These are phyloP conservation scores for Cygnus buccinator DNA, from an alignment of 2,113 vertebrate genomes.

Conservation along the genomic window DNA sequence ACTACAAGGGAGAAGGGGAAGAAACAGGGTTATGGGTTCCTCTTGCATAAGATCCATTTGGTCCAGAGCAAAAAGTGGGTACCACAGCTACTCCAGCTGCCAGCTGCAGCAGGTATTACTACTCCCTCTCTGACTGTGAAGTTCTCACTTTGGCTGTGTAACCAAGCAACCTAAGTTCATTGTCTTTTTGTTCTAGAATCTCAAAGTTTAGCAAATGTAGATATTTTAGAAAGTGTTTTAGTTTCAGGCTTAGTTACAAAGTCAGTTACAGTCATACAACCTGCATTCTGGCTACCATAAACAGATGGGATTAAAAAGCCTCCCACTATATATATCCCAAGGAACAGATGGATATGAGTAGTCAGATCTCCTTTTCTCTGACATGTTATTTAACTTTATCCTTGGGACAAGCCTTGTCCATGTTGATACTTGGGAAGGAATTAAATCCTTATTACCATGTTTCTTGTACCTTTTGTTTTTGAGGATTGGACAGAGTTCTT, in stretches of 20 bases:
- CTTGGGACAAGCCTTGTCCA: not conserved
- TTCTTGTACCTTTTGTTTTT: not conserved
- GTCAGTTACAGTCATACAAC: not conserved
- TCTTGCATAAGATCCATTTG: not conserved
- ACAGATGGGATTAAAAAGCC: slow-evolving; percentile 22
- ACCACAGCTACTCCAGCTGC: not conserved
- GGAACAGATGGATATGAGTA: not conserved
- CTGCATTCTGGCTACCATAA: slow-evolving; percentile 5
- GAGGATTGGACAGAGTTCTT: not conserved
- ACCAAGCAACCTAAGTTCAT: not conserved
- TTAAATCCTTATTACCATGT: not conserved
- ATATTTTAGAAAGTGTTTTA: not conserved
- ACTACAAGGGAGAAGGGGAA: not conserved
- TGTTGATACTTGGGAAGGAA: not conserved
- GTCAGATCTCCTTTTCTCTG: not conserved
- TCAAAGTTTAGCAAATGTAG: not conserved
- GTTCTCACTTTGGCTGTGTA: accelerated
- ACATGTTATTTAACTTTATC: not conserved
- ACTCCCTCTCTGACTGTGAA: not conserved
- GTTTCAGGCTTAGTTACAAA: not conserved
- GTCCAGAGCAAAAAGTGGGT: not conserved
- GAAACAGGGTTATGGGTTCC: not conserved
- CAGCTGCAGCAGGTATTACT: accelerated
- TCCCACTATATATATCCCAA: not conserved
- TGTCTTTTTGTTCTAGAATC: not conserved